Evolutionary conservation across 2,113 vertebrate genomes (phyloP).

Genomic region (Drymodes brunneopygia): DNA sequence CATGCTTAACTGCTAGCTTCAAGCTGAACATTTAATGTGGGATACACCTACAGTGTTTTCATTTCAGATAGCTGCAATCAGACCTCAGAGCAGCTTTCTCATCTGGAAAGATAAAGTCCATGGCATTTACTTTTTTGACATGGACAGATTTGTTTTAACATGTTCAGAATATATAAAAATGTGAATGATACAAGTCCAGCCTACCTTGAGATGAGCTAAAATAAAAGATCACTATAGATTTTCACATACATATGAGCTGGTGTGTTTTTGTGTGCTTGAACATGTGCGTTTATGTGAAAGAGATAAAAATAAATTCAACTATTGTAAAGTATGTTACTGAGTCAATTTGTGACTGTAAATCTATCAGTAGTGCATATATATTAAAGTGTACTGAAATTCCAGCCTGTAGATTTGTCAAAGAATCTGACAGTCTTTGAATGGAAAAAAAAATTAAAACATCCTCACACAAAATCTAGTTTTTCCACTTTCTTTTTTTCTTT

Average conservation of each 20-base stretch:
- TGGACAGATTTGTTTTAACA: background rate
- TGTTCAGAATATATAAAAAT: background rate
- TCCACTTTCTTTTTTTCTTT: background rate
- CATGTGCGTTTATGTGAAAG: background rate
- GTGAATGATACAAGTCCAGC: background rate
- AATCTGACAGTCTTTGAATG: background rate
- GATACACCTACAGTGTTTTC: background rate
- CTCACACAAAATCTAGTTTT: background rate
- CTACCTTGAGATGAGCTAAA: background rate
- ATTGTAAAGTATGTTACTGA: background rate
- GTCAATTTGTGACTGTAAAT: slow-evolving; percentile 14
- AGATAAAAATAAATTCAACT: background rate
- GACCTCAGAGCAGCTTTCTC: background rate
- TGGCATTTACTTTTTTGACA: background rate
- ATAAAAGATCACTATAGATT: background rate
- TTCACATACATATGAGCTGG: background rate
- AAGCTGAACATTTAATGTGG: slow-evolving; percentile 45
- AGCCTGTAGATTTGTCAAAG: background rate
- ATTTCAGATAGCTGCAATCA: background rate
- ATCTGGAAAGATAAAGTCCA: background rate
- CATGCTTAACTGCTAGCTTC: slow-evolving; percentile 57
- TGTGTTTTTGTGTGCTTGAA: background rate
- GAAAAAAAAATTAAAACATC: background rate
- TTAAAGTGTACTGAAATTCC: background rate
- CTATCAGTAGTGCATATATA: background rate